Percentiles rank a stretch among this genome's conserved stretches.
Conservation (phyloP, 2,888 invertebrate species). For the Hoplodrina ambigua region DNA sequence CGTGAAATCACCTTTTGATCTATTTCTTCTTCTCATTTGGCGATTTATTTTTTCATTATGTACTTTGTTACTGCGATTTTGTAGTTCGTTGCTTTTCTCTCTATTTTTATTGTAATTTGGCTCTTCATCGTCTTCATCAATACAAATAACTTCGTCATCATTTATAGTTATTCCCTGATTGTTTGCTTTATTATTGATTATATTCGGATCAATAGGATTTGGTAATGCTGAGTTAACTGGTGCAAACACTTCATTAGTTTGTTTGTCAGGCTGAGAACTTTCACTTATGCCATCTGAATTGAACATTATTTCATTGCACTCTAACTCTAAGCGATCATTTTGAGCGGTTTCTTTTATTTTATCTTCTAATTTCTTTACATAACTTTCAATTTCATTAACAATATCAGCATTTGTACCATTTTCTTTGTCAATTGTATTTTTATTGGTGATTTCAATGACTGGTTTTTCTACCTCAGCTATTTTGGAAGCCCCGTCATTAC, state of each 20-base stretch:
- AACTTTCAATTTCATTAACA: conserved; percentile 53
- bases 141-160: conserved; percentile 34
- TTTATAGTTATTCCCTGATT: background rate
- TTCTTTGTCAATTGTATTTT: conserved; percentile 2
- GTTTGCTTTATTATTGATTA: conserved; percentile 4
- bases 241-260: background rate
- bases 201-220: conserved; percentile 1
- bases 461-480: conserved; percentile 1
- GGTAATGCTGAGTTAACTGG: background rate
- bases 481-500: background rate
- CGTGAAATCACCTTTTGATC: conserved; percentile 39
- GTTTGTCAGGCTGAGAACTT: background rate
- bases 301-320: conserved; percentile 33
- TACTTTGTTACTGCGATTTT: background rate
- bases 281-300: conserved; percentile 6
- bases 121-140: conserved; percentile 56
- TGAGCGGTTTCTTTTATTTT: conserved; percentile 24
- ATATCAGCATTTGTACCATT: conserved; percentile 27
- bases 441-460: background rate
- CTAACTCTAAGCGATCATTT: conserved; percentile 15
- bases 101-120: conserved; percentile 17
- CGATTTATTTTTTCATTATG: background rate
- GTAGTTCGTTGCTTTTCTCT: background rate
- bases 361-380: conserved; percentile 46
- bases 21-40: conserved; percentile 3